Base-by-base conservation (phyloP, 2,797 vertebrate species). In the Pangasius djambal region DNA sequence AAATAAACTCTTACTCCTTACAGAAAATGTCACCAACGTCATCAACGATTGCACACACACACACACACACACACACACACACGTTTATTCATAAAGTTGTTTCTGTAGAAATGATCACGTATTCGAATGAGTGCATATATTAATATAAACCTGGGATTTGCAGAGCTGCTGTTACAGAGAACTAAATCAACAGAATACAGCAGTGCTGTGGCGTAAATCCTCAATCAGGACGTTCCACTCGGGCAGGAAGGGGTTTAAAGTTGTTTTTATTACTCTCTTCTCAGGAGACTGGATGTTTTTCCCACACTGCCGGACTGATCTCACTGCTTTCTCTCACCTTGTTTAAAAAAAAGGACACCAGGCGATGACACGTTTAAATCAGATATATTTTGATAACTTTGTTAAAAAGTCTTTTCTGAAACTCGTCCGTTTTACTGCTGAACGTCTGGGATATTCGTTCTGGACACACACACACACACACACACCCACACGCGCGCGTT, bases 381-480 rank as follows among this genome's bases (percentile, higher is more conserved):
- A 8, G 50, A 79, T 55, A 7, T 84, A 31, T 67, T 67, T 84
- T 84, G 25, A 84, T 84, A 67, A 50, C 40, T 81, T 50, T 86
- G 25, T 84, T 78, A 31, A 52, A 37, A 82, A 67, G 75, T 55
- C 65, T 74, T 88, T 81, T 88, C 55, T n/a, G 48, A 50, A 77
- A 50, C 37, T 37, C 37, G 0, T 74, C 20, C 5, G 12, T 28
- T 83, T 82, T 74, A 28, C 12, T 40, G 75, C 72, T 88, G 72
- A 63, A 20, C 55, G 10, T 40, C 78, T 37, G 31, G 1, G 52
- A 81, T 83, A 44, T 61, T 6, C 2, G 6, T 59, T 44, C 22
- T 59, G 55, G 12, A 44, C 72, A 44, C 72, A 48, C 72, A 48
- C 72, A 75, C 40, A 75, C 40, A 44, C 37, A 28, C 72, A 48